A percentile compares a stretch with the other conserved stretches of the same genome.
phyloP scores from a whole-genome alignment of 1,140 invertebrate genomes.

The Drosophila ohnishii region DNA sequence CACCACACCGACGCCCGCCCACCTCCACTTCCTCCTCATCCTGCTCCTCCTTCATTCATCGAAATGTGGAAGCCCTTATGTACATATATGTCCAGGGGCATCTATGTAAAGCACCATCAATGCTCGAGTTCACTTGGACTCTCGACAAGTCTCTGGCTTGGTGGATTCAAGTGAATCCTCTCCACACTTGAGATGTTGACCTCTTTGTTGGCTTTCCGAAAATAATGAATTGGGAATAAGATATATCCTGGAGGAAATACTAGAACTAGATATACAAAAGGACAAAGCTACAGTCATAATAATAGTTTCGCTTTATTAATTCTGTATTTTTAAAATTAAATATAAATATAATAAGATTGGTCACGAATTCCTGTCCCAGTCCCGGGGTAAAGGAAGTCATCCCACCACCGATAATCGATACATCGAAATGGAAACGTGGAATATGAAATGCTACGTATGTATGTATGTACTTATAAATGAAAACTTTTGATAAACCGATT shows the following conservation, averaged over 20 bases:
- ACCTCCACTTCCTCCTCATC: too few relatives aligned
- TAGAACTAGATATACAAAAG: too few relatives aligned
- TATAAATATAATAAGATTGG: background rate
- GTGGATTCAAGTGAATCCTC: background rate
- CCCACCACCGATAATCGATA: constrained; percentile 29
- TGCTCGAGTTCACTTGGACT: constrained; percentile 7
- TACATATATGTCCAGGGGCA: background rate
- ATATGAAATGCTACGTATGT: background rate
- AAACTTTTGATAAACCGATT: constrained; percentile 47
- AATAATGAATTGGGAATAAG: background rate
- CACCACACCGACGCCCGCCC: background rate
- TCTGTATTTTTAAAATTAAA: too few relatives aligned
- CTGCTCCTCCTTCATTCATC: too few relatives aligned
- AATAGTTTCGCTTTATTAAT: too few relatives aligned
- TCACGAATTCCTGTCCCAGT: background rate
- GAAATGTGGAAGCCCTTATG: too few relatives aligned
- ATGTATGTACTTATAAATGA: constrained; percentile 21
- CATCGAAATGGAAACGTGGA: constrained; percentile 24
- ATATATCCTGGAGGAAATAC: too few relatives aligned
- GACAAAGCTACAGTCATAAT: too few relatives aligned
- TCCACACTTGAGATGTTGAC: background rate
- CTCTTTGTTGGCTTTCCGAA: background rate
- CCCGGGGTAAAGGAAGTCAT: too few relatives aligned
- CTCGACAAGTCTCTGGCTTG: background rate
- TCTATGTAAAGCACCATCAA: background rate